A percentile compares a stretch with the other conserved stretches of the same genome.
Conservation (phyloP, 2,888 invertebrate species). For the Microctonus hyperodae region DNA sequence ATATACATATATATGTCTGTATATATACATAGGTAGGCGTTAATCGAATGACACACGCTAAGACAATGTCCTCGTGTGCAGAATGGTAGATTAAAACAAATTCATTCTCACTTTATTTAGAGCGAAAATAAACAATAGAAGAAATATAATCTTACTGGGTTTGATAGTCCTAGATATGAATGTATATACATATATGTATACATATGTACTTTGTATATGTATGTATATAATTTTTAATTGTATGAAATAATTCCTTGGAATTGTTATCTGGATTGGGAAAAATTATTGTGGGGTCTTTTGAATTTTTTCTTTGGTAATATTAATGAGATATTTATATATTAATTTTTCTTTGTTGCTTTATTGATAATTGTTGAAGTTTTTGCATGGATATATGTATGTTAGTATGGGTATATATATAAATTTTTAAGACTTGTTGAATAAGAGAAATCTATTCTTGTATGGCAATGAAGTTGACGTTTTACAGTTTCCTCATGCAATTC, state of each 20-base stretch:
- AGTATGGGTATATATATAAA: background rate
- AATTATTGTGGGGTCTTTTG: no score
- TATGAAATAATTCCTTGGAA: background rate
- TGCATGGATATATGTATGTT: background rate
- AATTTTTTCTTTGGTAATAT: no score
- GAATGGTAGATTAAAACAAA: background rate
- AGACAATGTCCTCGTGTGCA: slow-evolving; percentile 9
- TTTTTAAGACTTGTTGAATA: background rate
- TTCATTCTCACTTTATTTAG: background rate
- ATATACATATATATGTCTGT: background rate
- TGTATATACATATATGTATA: no score
- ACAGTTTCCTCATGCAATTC: background rate
- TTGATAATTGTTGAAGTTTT: background rate
- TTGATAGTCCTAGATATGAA: no score
- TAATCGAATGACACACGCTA: slow-evolving; percentile 44
- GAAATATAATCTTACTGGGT: no score
- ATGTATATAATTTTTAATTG: no score
- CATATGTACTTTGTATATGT: no score
- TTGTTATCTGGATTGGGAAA: no score
- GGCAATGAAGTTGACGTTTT: background rate
- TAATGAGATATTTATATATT: no score
- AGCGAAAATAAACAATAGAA: background rate
- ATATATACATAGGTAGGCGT: slow-evolving; percentile 40
- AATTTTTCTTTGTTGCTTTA: background rate
- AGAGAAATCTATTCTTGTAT: slow-evolving; percentile 2